Conservation (phyloP, 2,797 vertebrate species). For the Malacoctenus gilli region DNA sequence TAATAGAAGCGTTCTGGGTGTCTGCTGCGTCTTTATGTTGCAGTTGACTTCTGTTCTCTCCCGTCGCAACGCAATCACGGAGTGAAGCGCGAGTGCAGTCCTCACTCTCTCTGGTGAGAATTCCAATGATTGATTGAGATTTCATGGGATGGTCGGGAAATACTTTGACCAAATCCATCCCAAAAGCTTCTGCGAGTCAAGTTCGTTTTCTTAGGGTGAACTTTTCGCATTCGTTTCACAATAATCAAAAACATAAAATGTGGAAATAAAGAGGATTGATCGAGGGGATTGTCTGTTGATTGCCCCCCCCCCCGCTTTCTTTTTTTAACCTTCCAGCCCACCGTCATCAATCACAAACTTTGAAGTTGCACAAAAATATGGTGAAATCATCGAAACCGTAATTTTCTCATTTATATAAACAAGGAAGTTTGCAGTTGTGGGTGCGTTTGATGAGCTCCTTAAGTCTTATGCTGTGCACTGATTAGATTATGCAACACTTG, state of each 20-base stretch:
- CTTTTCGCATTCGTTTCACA: neutral
- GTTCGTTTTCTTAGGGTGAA: neutral
- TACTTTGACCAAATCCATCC: too few relatives aligned
- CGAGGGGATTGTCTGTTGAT: neutral
- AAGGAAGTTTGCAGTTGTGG: too few relatives aligned
- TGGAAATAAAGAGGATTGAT: neutral
- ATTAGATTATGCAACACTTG: too few relatives aligned
- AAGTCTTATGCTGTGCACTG: too few relatives aligned
- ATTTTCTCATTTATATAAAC: too few relatives aligned
- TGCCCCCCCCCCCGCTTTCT: too few relatives aligned
- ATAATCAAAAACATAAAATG: neutral
- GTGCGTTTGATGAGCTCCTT: too few relatives aligned
- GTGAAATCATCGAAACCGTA: too few relatives aligned
- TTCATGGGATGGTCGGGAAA: constrained; percentile 15
- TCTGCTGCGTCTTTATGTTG: constrained; percentile 31
- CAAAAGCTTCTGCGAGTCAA: constrained; percentile 11
- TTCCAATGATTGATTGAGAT: constrained; percentile 17
- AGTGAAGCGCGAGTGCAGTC: constrained; percentile 10
- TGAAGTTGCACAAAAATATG: too few relatives aligned
- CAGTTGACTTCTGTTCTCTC: constrained; percentile 18
- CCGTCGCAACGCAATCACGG: constrained; percentile 36
- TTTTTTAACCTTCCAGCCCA: too few relatives aligned
- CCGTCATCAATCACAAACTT: too few relatives aligned
- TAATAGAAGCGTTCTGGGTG: constrained; percentile 29
- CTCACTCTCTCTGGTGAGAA: constrained; percentile 18